Base-by-base conservation (phyloP, 1,140 invertebrate genomes). In the Drosophila quadrilineata region DNA sequence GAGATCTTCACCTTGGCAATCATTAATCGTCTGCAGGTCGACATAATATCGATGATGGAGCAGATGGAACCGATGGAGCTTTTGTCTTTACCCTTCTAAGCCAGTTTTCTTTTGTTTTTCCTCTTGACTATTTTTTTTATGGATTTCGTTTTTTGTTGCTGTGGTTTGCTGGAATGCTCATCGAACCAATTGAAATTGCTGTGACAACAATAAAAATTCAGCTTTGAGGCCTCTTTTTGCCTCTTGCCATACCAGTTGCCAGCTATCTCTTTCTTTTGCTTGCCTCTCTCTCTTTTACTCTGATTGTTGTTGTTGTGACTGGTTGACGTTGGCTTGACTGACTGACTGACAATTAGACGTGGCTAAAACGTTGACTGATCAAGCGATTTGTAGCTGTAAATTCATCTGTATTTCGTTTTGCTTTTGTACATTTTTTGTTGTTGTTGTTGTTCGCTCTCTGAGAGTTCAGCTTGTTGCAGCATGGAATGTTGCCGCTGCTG, bases 131-230 rank as follows among this genome's bases (percentile, higher is more conserved):
- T 19, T 35, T 24, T 54, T 50, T 48, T 24, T 24, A 12, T 70
- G 38, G 12, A n/a, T 52, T 46, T 36, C 56, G 17, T 43, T 43
- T 62, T 45, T 19, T 54, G 31, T 60, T 40, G 28, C 49, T 28
- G 46, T 52, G 43, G 33, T 28, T 50, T 58, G 80, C 67, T 84
- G 86, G 86, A 88, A 88, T 88, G 86, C 80, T 88, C 80, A 88
- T 86, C 80, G 86, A 86, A 88, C 82, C 87, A 88, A 88, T 88
- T 88, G 86, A 88, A 88, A 88, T 88, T 88, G 86, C 86, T 88
- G 87, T 88, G 87, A 88, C 87, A 88, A 88, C 87, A 88, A 88
- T 88, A 88, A 88, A 88, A 88, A 88, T 88, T 84, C 87, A 87
- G 76, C 65, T 87, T 84, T 82, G 77, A 72, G 52, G 60, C 69